phyloP scores from a whole-genome alignment of 2,113 vertebrate species.

The Speoplatyrhinus poulsoni region DNA sequence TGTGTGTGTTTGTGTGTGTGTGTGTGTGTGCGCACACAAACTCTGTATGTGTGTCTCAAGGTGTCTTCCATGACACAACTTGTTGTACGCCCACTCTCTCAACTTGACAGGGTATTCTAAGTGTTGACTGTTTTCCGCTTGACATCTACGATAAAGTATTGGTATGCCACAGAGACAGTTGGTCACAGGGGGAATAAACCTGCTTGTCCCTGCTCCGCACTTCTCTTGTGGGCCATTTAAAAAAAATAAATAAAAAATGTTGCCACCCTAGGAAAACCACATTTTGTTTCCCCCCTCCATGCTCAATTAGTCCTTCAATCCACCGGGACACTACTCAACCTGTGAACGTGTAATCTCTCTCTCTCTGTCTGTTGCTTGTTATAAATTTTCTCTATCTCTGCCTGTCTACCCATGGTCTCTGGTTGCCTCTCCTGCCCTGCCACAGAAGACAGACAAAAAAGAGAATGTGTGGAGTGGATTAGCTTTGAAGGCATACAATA shows the following conservation, averaged over 20 bases:
- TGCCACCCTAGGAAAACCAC: too few relatives aligned
- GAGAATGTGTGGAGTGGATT: slow-evolving; percentile 37
- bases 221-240: neutral
- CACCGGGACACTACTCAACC: slow-evolving; percentile 15
- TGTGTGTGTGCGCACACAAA: neutral
- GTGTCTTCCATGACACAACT: slow-evolving; percentile 9
- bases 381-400: slow-evolving; percentile 2
- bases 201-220: neutral
- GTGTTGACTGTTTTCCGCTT: slow-evolving; percentile 11
- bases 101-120: slow-evolving; percentile 10
- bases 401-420: neutral
- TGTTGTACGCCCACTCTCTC: slow-evolving; percentile 5
- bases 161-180: slow-evolving; percentile 19
- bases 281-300: neutral
- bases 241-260: too few relatives aligned
- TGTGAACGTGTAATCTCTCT: slow-evolving; percentile 19
- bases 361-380: neutral
- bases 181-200: slow-evolving; percentile 10
- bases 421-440: neutral
- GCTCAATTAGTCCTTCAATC: slow-evolving; percentile 3
- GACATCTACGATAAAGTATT: slow-evolving; percentile 25
- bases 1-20: slow-evolving; percentile 5
- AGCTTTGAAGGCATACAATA: slow-evolving; percentile 38
- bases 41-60: slow-evolving; percentile 2
- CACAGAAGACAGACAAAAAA: slow-evolving; percentile 9